A percentile compares a stretch with the other conserved stretches of the same genome.
phyloP scores from a whole-genome alignment of 2,113 vertebrate species.

The Helogale parvula region DNA sequence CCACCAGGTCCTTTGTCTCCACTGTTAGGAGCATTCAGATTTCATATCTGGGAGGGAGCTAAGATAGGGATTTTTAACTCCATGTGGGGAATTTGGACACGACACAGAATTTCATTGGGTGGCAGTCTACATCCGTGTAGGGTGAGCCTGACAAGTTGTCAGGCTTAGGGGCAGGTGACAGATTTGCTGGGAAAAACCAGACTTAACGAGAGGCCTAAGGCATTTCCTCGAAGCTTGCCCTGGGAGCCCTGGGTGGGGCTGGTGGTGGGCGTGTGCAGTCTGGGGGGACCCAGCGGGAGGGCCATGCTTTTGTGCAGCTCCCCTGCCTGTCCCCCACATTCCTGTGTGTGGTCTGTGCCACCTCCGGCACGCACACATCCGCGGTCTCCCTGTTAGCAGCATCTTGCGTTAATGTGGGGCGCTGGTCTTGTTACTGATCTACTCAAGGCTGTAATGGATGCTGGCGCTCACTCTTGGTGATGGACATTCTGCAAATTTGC shows the following conservation, averaged over 20 bases:
- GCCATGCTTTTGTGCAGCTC: neutral
- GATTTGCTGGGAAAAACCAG: neutral
- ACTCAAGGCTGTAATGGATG: neutral
- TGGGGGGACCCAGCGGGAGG: accelerated
- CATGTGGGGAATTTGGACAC: slow-evolving; percentile 28
- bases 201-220: neutral
- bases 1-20: slow-evolving; percentile 19
- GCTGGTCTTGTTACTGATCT: neutral
- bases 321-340: neutral
- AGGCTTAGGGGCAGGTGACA: neutral
- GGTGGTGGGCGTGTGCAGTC: no score
- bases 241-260: neutral
- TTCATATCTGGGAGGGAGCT: slow-evolving; percentile 34
- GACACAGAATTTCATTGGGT: slow-evolving; percentile 36
- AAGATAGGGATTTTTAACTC: slow-evolving; percentile 34
- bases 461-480: neutral
- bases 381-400: accelerated
- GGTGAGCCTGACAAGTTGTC: neutral
- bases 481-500: neutral
- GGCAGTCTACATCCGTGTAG: neutral
- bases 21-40: neutral
- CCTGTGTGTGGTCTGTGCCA: accelerated
- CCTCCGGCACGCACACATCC: neutral
- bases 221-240: neutral
- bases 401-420: neutral